A percentile compares a stretch with the other conserved stretches of the same genome.
These are phyloP conservation scores for Parazoanthus swiftii DNA, from an alignment of 92 coral and sea anemone species.

Conservation along the genomic window DNA sequence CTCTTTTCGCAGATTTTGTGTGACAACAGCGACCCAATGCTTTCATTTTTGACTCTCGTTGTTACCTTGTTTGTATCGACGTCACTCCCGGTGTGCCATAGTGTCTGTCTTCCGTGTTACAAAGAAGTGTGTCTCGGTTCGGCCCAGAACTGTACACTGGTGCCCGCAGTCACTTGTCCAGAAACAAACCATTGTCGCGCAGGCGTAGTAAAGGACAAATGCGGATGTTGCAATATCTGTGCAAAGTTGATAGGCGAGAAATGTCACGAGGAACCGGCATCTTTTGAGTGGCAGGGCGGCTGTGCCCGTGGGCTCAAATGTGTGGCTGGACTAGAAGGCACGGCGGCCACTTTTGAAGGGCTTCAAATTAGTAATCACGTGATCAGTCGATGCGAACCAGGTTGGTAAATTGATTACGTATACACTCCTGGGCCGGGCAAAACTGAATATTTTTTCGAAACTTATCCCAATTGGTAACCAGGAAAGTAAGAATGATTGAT, in stretches of 20 bases:
- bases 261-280: slow-evolving; percentile 55
- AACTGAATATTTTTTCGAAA: too few species aligned
- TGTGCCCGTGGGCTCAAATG: slow-evolving; percentile 63
- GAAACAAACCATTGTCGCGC: slow-evolving; percentile 52
- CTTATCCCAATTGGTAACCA: too few species aligned
- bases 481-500: too few species aligned
- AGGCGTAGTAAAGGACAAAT: slow-evolving; percentile 63
- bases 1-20: background rate
- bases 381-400: slow-evolving; percentile 64
- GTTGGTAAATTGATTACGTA: slow-evolving; percentile 21
- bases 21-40: slow-evolving; percentile 6
- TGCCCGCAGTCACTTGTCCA: slow-evolving; percentile 56
- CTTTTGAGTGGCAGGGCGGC: slow-evolving; percentile 40
- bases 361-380: slow-evolving; percentile 22
- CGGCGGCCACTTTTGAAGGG: slow-evolving; percentile 44
- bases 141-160: slow-evolving; percentile 23
- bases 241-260: slow-evolving; percentile 63
- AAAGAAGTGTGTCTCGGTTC: slow-evolving; percentile 21
- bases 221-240: slow-evolving; percentile 77
- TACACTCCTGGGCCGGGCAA: too few species aligned
- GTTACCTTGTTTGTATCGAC: background rate
- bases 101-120: slow-evolving; percentile 27
- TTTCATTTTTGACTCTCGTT: background rate
- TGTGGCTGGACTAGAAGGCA: slow-evolving; percentile 42
- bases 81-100: slow-evolving; percentile 7